Evolutionary conservation across 2,113 vertebrate species (phyloP).

Genomic region (Alligator sinensis): DNA sequence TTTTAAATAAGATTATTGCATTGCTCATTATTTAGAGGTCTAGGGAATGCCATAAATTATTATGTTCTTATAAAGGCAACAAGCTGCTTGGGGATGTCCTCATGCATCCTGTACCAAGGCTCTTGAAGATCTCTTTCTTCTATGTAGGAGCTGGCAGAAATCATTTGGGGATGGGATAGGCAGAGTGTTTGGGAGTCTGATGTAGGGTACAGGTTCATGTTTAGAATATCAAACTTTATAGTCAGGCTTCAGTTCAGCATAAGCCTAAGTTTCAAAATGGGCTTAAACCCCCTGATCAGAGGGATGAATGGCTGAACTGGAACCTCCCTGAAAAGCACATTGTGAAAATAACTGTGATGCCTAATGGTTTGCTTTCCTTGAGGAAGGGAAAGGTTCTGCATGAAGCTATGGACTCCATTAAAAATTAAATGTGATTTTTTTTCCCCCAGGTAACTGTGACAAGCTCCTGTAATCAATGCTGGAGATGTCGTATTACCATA

Average conservation of each 20-base stretch:
- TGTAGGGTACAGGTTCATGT: not conserved
- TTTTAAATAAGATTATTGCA: slow-evolving; percentile 53
- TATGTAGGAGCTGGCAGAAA: not conserved
- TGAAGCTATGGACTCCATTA: not conserved
- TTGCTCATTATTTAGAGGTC: slow-evolving; percentile 51
- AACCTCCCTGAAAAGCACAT: too few species aligned
- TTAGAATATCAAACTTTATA: not conserved
- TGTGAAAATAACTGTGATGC: not conserved
- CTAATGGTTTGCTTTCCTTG: not conserved
- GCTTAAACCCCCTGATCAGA: not conserved
- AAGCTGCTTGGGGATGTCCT: not conserved
- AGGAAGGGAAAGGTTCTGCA: not conserved
- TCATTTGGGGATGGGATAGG: not conserved
- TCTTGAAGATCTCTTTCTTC: not conserved
- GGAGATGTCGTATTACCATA: rapidly evolving
- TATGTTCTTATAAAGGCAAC: not conserved
- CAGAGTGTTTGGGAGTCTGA: not conserved
- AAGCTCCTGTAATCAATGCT: not conserved
- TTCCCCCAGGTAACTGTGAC: not conserved
- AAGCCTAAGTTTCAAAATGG: not conserved
- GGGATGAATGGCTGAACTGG: not conserved
- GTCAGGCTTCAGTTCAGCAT: not conserved
- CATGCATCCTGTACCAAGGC: not conserved
- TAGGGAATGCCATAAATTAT: slow-evolving; percentile 25
- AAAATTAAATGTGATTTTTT: not conserved